phyloP scores from a whole-genome alignment of 2,888 invertebrate species.

The Macaria notata region DNA sequence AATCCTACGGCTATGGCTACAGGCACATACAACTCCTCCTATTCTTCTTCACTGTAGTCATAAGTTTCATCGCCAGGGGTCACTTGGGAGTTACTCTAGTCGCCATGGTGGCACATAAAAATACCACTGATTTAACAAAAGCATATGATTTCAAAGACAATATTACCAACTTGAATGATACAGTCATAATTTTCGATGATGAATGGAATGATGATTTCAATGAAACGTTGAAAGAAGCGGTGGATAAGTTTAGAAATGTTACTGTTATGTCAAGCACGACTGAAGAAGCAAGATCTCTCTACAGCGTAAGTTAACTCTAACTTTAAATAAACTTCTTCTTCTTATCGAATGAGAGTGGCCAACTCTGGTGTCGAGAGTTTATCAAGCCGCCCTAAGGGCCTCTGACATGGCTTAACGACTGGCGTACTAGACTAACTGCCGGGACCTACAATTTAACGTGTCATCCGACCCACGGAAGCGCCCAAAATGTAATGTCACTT shows the following conservation, averaged over 20 bases:
- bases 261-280: constrained; percentile 17
- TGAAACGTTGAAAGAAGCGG: background rate
- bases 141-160: background rate
- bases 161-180: background rate
- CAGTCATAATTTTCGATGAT: background rate
- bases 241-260: background rate
- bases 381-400: too few relatives aligned
- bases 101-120: constrained; percentile 25
- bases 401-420: too few relatives aligned
- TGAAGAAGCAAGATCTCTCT: constrained; percentile 9
- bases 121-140: constrained; percentile 1
- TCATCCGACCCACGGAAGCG: too few relatives aligned
- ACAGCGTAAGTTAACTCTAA: constrained; percentile 20
- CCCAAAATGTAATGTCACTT: too few relatives aligned
- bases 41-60: constrained; percentile 17
- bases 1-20: constrained; percentile 21
- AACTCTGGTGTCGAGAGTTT: too few relatives aligned
- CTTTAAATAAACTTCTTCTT: background rate
- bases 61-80: constrained; percentile 23
- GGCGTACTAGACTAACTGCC: too few relatives aligned
- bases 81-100: constrained; percentile 34
- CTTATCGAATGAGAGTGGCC: too few relatives aligned
- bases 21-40: constrained; percentile 28
- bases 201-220: background rate
- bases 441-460: background rate